Evolutionary conservation across 1,140 invertebrate genomes (phyloP), one percentile per base, ranked within the genome.

Genomic region (Lepidostoma basale): DNA sequence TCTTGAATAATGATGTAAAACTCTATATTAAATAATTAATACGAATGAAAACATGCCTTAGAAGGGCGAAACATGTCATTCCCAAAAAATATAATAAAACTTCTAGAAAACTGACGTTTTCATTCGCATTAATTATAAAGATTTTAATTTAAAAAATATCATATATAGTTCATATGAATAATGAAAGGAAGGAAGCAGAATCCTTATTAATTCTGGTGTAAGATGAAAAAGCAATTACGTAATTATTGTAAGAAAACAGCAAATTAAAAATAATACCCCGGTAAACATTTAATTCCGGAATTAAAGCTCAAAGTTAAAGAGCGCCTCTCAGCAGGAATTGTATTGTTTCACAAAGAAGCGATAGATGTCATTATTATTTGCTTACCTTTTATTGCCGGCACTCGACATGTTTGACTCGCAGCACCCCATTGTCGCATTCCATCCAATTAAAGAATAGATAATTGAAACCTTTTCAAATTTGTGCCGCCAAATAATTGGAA

Each of bases 401-500:
- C 44, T 47, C 44, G n/a, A 56, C 52, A 59, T 39, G 56, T 33
- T 59, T 18, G 28, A 16, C 6, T 68, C 33, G 4, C 39, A 20
- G 25, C 10, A 20, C 45, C 44, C 26, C 26, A 16, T 33, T 16
- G 40, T 33, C 22, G 56, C 63, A 67, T 59, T 45, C 69, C 65
- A 64, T 65, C 42, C 60, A 68, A 68, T 71, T 68, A 67, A 25
- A 63, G 12, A 45, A 40, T 22, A 59, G 64, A 68, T 71, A 72
- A 72, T 72, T 72, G 70, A 68, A 72, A 49, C 62, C 70, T 60
- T 59, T 70, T 62, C 69, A 64, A 58, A 68, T 66, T 72, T 39
- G 56, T 44, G 10, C 44, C 49, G 60, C 26, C 59, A 36, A 45
- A 30, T 72, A 72, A 72, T 72, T 68, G 65, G 60, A 66, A 72